Evolutionary conservation across 2,113 vertebrate genomes (phyloP), one percentile per base, ranked within the genome.

Genomic region (Silurus asotus): DNA sequence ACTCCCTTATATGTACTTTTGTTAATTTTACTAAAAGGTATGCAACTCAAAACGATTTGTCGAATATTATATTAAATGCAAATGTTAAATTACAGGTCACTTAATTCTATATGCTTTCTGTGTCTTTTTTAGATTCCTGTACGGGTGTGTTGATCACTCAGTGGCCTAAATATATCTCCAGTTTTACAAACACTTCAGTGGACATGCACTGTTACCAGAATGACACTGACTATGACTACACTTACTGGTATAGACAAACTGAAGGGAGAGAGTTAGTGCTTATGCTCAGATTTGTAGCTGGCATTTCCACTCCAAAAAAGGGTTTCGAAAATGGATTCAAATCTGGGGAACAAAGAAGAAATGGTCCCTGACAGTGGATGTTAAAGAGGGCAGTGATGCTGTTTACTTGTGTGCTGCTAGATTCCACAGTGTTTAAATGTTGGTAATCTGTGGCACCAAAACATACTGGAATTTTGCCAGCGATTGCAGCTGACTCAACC

Each of bases 401-500:
- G 72, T 91, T 69, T 90, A 85, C 78, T 61, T 90, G 56, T 88
- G 89, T 89, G 89, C 90, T 87, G 89, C 86, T 51, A 88, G 86
- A 81, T 64, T 23, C n/a, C 88, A 91, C 86, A 72, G 82, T 89
- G 87, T 72, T 58, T 58, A 7, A 87, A 28, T 9, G 2, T 2
- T 55, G 10, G 14, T 53, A 5, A 61, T 37, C 19, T 69, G 55
- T 64, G 45, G 4, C 14, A 64, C 84, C 88, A 81, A 88, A 90
- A 79, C 78, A 61, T 49, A 15, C 59, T 87, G 67, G 59, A 67
- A 67, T 37, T 13, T 9, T 10, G 55, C 28, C 82, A 7, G n/a
- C 1, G 67, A 20, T 59, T 19, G 51, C 85, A 89, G 84, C 79
- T 87, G 84, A 67, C 75, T 70, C 15, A 62, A 72, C 79, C 83